phyloP scores from a whole-genome alignment of 2,888 invertebrate species.

The Charanyca ferruginea region DNA sequence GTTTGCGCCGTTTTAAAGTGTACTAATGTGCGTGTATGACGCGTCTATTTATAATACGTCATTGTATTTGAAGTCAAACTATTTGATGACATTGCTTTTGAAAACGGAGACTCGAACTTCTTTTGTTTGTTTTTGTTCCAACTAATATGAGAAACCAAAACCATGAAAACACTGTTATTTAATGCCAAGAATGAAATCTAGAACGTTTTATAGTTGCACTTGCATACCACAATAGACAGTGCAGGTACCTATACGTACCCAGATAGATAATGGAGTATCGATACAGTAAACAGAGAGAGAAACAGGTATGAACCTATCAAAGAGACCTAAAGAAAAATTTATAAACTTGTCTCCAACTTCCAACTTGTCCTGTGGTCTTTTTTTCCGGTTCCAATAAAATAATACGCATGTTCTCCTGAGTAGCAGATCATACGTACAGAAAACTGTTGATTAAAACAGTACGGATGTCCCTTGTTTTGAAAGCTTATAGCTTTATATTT shows the following conservation, averaged over 20 bases:
- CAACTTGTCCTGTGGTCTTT: too few relatives aligned
- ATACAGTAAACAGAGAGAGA: neutral
- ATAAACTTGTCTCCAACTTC: neutral
- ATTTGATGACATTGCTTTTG: neutral
- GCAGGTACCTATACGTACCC: neutral
- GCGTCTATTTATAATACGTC: too few relatives aligned
- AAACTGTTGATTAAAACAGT: slow-evolving; percentile 15
- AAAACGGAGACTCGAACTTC: neutral
- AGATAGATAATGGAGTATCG: neutral
- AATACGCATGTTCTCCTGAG: too few relatives aligned
- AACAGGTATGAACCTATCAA: neutral
- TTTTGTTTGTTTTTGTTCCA: slow-evolving; percentile 1
- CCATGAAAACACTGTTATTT: neutral
- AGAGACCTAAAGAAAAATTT: neutral
- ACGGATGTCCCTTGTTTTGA: slow-evolving; percentile 55
- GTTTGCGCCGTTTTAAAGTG: too few relatives aligned
- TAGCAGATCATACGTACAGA: too few relatives aligned
- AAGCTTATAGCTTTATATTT: too few relatives aligned
- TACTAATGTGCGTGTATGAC: too few relatives aligned
- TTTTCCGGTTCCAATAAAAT: neutral
- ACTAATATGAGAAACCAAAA: neutral
- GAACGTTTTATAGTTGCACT: neutral
- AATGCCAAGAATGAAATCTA: neutral
- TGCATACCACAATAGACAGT: slow-evolving; percentile 5
- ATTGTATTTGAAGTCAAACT: slow-evolving; percentile 4